A percentile compares a stretch with the other conserved stretches of the same genome.
These are phyloP conservation scores for Galendromus occidentalis DNA, from an alignment of 1,140 invertebrate species.

Conservation along the genomic window DNA sequence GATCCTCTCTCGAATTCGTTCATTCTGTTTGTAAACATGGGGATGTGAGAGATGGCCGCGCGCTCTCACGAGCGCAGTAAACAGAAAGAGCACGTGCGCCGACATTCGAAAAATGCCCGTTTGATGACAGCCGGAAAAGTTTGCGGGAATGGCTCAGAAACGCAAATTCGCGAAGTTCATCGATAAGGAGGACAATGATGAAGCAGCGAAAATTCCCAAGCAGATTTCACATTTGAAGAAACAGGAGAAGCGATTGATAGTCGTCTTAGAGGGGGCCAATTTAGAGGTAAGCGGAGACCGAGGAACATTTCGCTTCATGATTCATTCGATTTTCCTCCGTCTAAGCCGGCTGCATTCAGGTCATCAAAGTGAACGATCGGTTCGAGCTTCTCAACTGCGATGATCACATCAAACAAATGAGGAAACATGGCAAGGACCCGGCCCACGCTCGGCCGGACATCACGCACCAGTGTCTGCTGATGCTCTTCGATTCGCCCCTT, in stretches of 20 bases:
- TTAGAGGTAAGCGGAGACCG: conserved; percentile 1
- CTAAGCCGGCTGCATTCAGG: background rate
- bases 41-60: too few relatives aligned
- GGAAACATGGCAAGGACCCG: conserved; percentile 61
- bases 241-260: conserved; percentile 70
- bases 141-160: conserved; percentile 19
- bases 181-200: conserved; percentile 35
- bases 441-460: conserved; percentile 78
- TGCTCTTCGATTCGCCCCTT: conserved; percentile 87
- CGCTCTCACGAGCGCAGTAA: too few relatives aligned
- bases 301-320: too few relatives aligned
- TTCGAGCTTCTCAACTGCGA: conserved; percentile 88
- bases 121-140: too few relatives aligned
- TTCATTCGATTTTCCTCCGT: too few relatives aligned
- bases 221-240: conserved; percentile 44
- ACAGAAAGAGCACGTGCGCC: too few relatives aligned
- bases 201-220: conserved; percentile 47
- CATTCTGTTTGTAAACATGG: too few relatives aligned
- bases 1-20: too few relatives aligned
- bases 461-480: conserved; percentile 63
- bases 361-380: conserved; percentile 50
- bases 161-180: conserved; percentile 27
- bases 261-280: conserved; percentile 81
- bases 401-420: conserved; percentile 61
- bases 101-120: too few relatives aligned